phyloP scores from a whole-genome alignment of 2,797 vertebrate species.

The Artibeus lituratus region DNA sequence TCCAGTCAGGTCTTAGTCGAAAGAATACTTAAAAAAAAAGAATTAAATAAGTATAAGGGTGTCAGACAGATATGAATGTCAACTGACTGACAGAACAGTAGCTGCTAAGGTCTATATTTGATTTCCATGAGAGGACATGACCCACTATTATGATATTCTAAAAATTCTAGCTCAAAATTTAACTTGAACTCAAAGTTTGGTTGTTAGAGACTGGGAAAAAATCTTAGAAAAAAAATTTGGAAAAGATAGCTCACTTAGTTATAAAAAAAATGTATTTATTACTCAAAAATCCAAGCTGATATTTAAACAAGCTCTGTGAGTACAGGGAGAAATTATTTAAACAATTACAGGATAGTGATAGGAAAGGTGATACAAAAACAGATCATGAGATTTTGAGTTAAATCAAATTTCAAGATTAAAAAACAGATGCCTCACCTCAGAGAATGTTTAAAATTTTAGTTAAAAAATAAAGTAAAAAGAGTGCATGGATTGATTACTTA shows the following conservation, averaged over 20 bases:
- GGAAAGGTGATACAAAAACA: background rate
- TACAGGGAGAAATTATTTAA: background rate
- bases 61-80: background rate
- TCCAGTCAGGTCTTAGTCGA: background rate
- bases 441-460: background rate
- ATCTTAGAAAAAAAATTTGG: background rate
- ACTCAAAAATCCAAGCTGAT: background rate
- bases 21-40: background rate
- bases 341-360: background rate
- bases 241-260: background rate
- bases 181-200: background rate
- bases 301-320: background rate
- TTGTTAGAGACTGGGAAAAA: background rate
- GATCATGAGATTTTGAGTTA: constrained; percentile 8
- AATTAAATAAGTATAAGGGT: background rate
- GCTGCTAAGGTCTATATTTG: background rate
- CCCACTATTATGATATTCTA: background rate
- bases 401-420: constrained; percentile 22
- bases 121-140: background rate
- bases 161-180: constrained; percentile 20
- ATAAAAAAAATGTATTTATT: background rate
- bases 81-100: background rate
- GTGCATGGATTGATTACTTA: background rate
- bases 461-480: constrained; percentile 1
- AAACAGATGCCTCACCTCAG: background rate